Evolutionary conservation across 1,140 invertebrate species (phyloP).

Genomic region (Nixonia krombeini): DNA sequence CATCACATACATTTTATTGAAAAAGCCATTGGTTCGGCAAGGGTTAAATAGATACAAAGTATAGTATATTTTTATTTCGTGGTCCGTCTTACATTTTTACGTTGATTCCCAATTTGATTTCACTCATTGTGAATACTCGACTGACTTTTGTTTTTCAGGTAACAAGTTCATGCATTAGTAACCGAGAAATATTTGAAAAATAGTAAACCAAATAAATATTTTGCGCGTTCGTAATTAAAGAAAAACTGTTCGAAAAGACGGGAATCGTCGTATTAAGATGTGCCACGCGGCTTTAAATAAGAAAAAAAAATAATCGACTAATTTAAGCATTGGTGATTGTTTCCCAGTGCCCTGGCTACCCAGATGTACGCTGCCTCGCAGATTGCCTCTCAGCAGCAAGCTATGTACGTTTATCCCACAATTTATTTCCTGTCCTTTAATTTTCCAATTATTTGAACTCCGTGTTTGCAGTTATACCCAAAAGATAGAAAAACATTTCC

Average conservation of each 20-base stretch:
- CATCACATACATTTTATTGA: too few species aligned
- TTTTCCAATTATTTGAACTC: constrained; percentile 53
- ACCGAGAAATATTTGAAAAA: not conserved
- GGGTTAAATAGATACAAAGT: not conserved
- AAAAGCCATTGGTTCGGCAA: too few species aligned
- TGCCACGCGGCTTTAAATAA: constrained; percentile 28
- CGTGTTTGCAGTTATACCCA: constrained; percentile 65
- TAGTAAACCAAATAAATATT: not conserved
- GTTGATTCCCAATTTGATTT: constrained; percentile 20
- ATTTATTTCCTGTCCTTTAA: constrained; percentile 68
- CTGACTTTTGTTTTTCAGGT: not conserved
- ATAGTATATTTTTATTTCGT: constrained; percentile 10
- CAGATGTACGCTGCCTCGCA: constrained; percentile 93
- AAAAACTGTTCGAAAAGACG: constrained; percentile 6
- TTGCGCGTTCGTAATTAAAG: not conserved
- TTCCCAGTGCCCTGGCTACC: constrained; percentile 94
- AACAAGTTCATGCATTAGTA: too few species aligned
- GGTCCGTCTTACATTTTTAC: constrained; percentile 33
- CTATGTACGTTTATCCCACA: constrained; percentile 84
- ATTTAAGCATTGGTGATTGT: constrained; percentile 73
- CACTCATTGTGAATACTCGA: not conserved
- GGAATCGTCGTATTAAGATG: constrained; percentile 42
- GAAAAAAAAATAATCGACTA: constrained; percentile 60
- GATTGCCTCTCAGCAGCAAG: constrained; percentile 89
- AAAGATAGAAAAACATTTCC: constrained; percentile 15